phyloP scores from a whole-genome alignment of 2,797 vertebrate species.

The Corythornis leucogaster region DNA sequence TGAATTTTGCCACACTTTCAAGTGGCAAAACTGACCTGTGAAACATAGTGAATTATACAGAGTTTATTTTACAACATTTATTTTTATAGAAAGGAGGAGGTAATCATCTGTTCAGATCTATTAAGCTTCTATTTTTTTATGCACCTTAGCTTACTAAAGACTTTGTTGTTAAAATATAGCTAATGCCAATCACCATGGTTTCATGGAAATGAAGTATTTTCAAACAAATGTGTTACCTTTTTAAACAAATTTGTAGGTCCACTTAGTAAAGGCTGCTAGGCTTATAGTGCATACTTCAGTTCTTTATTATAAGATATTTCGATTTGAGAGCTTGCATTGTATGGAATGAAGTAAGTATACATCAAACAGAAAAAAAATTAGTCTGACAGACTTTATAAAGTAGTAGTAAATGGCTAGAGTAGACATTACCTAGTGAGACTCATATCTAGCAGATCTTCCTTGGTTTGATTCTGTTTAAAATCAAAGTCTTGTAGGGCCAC shows the following conservation, averaged over 20 bases:
- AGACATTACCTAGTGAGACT: neutral
- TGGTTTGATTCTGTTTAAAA: neutral
- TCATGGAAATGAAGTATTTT: neutral
- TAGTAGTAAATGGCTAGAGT: neutral
- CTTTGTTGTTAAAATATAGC: neutral
- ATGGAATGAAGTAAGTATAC: neutral
- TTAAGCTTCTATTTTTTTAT: conserved; percentile 19
- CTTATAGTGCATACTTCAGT: neutral
- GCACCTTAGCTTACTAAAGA: neutral
- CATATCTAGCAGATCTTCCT: neutral
- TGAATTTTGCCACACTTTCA: neutral
- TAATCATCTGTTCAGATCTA: neutral
- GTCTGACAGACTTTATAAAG: neutral
- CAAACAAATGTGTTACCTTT: neutral
- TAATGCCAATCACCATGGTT: neutral
- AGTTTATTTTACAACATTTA: neutral
- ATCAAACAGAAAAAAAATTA: neutral
- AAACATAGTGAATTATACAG: neutral
- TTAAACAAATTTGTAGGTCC: neutral
- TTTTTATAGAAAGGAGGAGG: conserved; percentile 4
- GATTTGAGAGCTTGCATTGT: neutral
- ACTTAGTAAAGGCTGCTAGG: neutral
- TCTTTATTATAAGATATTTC: neutral
- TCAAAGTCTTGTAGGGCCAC: neutral
- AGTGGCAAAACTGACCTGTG: neutral